Percentiles rank a stretch among this genome's conserved stretches.
phyloP scores from a whole-genome alignment of 1,140 invertebrate species.

The Aradophagus sp. region DNA sequence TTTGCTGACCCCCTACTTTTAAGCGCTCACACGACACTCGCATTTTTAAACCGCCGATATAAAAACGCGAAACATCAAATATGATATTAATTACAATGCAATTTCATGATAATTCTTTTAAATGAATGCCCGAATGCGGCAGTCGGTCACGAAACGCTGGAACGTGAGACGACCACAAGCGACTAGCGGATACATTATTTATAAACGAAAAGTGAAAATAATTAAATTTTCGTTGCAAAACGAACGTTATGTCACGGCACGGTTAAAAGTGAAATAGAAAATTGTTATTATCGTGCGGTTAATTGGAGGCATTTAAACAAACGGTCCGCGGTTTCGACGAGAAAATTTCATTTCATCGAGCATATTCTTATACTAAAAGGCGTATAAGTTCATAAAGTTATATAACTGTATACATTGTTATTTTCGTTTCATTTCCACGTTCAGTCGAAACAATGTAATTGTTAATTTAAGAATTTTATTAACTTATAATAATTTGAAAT shows the following conservation, averaged over 20 bases:
- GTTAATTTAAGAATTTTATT: no score
- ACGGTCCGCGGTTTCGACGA: no score
- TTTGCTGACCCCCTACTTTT: not conserved
- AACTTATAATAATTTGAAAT: no score
- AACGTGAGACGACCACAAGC: conserved; percentile 35
- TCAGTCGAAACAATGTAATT: no score
- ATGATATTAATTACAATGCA: conserved; percentile 58
- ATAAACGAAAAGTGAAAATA: conserved; percentile 40
- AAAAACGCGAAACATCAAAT: conserved; percentile 51
- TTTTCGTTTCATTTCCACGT: no score
- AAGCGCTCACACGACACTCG: conserved; percentile 34
- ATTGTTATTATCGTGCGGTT: no score
- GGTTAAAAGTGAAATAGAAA: no score
- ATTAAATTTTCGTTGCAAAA: conserved; percentile 41
- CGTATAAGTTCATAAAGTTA: no score
- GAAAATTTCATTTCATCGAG: no score
- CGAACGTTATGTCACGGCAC: conserved; percentile 11
- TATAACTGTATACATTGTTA: no score
- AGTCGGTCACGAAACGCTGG: conserved; percentile 47
- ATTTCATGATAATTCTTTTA: conserved; percentile 60
- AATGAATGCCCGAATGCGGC: conserved; percentile 48
- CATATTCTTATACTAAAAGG: no score
- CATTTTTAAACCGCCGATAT: conserved; percentile 41
- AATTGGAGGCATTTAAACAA: no score
- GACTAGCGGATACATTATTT: conserved; percentile 38